These are phyloP conservation scores for Stenopsyche tienmushanensis DNA, from an alignment of 1,140 invertebrate species.

Conservation along the genomic window DNA sequence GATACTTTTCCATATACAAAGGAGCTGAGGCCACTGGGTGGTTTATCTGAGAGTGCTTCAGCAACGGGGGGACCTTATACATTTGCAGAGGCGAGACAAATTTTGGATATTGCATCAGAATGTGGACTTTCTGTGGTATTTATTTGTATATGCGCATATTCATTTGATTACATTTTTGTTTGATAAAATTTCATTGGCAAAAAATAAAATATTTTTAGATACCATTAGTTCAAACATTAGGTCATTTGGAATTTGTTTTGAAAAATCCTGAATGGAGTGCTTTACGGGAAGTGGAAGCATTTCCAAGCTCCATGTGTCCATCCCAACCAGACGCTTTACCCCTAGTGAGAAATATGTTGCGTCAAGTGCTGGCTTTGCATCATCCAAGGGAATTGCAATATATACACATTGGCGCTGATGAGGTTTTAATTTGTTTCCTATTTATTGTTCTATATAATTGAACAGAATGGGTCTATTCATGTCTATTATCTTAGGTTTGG, in stretches of 20 bases:
- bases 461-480: neutral
- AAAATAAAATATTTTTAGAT: conserved; percentile 54
- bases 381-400: conserved; percentile 61
- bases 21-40: conserved; percentile 64
- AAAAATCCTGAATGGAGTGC: conserved; percentile 76
- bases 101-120: conserved; percentile 49
- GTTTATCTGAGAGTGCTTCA: conserved; percentile 48
- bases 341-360: conserved; percentile 76
- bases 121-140: conserved; percentile 51
- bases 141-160: conserved; percentile 7
- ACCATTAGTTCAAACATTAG: conserved; percentile 93
- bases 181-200: neutral
- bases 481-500: conserved; percentile 48
- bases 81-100: conserved; percentile 50
- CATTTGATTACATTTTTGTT: neutral
- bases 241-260: conserved; percentile 91
- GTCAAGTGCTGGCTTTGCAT: conserved; percentile 65
- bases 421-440: conserved; percentile 55
- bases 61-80: conserved; percentile 52
- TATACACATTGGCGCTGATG: conserved; percentile 81
- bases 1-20: conserved; percentile 87
- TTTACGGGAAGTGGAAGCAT: conserved; percentile 75
- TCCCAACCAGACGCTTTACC: conserved; percentile 69
- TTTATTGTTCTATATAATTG: neutral
- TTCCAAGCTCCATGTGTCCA: conserved; percentile 84